Evolutionary conservation across 2,888 invertebrate genomes (phyloP).

Genomic region (Coronaproctus castanopsis): DNA sequence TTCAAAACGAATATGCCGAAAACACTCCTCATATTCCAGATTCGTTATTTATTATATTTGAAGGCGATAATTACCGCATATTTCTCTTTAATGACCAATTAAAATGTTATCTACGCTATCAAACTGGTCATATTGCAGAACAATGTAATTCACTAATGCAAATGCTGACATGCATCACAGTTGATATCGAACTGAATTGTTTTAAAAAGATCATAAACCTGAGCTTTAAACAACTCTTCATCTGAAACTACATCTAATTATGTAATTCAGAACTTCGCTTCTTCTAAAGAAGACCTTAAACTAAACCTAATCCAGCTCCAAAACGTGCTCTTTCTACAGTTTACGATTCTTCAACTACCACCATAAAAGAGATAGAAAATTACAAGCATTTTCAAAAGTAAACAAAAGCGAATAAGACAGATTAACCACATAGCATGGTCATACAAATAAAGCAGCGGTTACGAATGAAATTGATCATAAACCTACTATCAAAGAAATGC

Average conservation of each 20-base stretch:
- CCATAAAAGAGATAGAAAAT: background rate
- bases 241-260: too few relatives aligned
- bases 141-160: background rate
- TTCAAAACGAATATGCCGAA: too few relatives aligned
- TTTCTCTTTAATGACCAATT: background rate
- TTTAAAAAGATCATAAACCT: too few relatives aligned
- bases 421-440: background rate
- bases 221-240: too few relatives aligned
- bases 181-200: too few relatives aligned
- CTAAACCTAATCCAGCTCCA: background rate
- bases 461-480: background rate
- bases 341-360: background rate
- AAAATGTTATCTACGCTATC: background rate
- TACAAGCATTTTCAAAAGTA: background rate
- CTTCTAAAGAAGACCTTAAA: background rate
- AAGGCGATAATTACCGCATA: background rate
- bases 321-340: background rate
- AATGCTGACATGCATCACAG: background rate
- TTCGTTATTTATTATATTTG: background rate
- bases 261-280: too few relatives aligned
- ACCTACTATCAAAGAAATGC: too few relatives aligned
- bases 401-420: background rate
- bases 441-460: background rate
- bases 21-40: background rate
- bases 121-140: background rate